Base-by-base conservation (phyloP, 2,797 vertebrate species). In the Sebastolobus alascanus region DNA sequence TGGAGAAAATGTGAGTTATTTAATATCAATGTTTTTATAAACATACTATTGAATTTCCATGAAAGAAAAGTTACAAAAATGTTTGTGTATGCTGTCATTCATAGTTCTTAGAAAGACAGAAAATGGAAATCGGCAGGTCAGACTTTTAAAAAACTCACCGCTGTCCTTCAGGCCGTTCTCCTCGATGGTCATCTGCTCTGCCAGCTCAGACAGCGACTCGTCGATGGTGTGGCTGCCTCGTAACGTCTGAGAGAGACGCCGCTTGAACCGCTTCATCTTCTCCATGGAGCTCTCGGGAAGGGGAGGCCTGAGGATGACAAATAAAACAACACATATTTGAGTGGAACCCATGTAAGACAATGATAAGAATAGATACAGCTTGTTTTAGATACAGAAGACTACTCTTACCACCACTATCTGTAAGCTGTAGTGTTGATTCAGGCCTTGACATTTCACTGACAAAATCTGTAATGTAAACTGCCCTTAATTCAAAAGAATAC, bases 231-330 rank as follows among this genome's bases (percentile, higher is more conserved):
- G 97, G 94, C 97, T 98, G 88, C 97, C 97, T 89, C 97, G 95
- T 78, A 99, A 94, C 1, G 97, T 98, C 93, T 98, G 96, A 68
- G 97, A 98, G 65, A 99, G 96, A 74, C 97, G 97, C 73, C 97
- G 96, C 93, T 97, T 98, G 90, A 99, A 98, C 85, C 97, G 96
- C 95, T 99, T 99, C 98, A 99, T 99, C 94, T 96, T 98, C 95
- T 95, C 95, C 91, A 93, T 92, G 86, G 92, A 95, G 95, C 90
- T 91, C 91, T 96, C 95, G 52, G 94, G 96, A 94, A 95, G 93
- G 93, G 93, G 94, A 96, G 95, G 96, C 96, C 97, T 98, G 80
- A 43, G 11, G 71, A 75, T 0, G 35, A 80, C 18, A 85, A n/a
- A 79, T 14, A 31, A 50, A 16, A 74, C 43, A 33, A 50, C 4